Evolutionary conservation across 2,888 invertebrate genomes (phyloP), one percentile per base, ranked within the genome.

Genomic region (Nymphalis polychloros): DNA sequence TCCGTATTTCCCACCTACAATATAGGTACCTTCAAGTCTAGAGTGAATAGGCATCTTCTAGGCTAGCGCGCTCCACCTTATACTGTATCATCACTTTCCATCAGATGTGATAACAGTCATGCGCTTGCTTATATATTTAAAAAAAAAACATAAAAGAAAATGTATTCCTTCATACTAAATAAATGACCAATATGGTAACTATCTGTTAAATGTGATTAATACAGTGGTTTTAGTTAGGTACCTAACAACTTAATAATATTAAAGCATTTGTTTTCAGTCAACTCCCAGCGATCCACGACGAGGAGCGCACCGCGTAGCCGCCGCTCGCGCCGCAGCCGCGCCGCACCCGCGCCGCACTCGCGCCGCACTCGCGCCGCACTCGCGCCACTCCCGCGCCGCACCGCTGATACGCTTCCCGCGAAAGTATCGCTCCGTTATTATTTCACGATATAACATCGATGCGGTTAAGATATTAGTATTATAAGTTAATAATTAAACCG

Each of bases 281-380:
- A 64, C 67, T 70, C 72, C 67, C 64, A 68, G 70, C 70, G 68
- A 66, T 68, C 67, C 67, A 66, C 57, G 67, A 64, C 59, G 67
- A 64, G 63, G 52, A 64, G 67, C 63, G 67, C 73, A 94, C 77
- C 67, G 64, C 69, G 68, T 60, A 68, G 63, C 67, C 64, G 65
- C 66, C 41, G 35, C 53, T n/a, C 70, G 69, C 65, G 59, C 70
- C 70, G 69, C 63, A 67, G 64, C 57, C 69, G 70, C 72, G 68
- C 52, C 23, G 23, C 23, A 23, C 53, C 1, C 68, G 48, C 60
- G 49, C 50, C 46, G 60, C 68, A 53, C 59, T n/a, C 64, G 69
- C 59, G 67, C 63, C 67, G 83, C 94, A 94, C 77, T 70, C 75
- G 76, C 73, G 64, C 68, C 71, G 70, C 67, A 66, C 61, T 68